These are phyloP conservation scores for Yponomeuta malinellus DNA, from an alignment of 2,888 invertebrate genomes.

Conservation along the genomic window DNA sequence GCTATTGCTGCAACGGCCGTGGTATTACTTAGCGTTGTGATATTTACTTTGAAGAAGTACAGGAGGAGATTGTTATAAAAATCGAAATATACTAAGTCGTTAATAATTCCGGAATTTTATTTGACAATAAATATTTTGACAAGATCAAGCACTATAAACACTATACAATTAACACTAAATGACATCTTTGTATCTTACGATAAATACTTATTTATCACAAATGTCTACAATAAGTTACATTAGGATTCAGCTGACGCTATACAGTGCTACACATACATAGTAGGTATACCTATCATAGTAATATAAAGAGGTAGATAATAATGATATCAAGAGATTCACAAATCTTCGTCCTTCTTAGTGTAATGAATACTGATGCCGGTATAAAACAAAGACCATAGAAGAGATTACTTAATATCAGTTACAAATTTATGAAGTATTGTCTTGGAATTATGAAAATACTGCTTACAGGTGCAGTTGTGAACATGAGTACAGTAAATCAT, in stretches of 20 bases:
- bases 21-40: constrained; percentile 27
- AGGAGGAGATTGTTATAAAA: constrained; percentile 3
- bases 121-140: constrained; percentile 73
- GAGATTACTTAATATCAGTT: constrained; percentile 4
- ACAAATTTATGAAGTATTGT: background rate
- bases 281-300: constrained; percentile 31
- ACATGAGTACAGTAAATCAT: background rate
- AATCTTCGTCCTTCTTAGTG: constrained; percentile 38
- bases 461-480: background rate
- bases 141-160: constrained; percentile 72
- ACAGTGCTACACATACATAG: constrained; percentile 42
- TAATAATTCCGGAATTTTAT: constrained; percentile 32
- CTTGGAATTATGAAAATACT: background rate
- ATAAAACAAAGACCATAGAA: constrained; percentile 24
- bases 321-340: constrained; percentile 64
- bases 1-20: constrained; percentile 46
- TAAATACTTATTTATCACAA: constrained; percentile 52
- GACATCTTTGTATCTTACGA: constrained; percentile 18
- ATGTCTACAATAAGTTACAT: constrained; percentile 29
- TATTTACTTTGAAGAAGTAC: background rate
- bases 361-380: constrained; percentile 69
- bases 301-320: constrained; percentile 70
- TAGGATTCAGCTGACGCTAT: constrained; percentile 53
- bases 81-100: background rate
- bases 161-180: constrained; percentile 33